Percentiles rank a stretch among this genome's conserved stretches.
Evolutionary conservation across 2,113 vertebrate genomes (phyloP).

Genomic region (Xiphophorus maculatus): DNA sequence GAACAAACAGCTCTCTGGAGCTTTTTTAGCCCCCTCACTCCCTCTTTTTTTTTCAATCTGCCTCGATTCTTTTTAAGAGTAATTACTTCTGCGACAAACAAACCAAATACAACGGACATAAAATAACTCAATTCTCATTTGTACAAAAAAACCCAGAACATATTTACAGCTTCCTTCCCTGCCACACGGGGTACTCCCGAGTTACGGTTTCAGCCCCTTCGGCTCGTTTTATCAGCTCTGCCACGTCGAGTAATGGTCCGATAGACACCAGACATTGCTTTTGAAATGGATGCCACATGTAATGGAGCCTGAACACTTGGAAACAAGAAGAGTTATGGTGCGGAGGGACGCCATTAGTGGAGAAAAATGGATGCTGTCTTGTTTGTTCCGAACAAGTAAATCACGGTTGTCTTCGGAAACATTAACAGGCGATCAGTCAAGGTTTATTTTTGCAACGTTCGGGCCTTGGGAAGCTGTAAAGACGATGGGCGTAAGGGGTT

Average conservation of each 20-base stretch:
- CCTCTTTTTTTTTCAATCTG: neutral
- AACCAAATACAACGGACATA: slow-evolving; percentile 32
- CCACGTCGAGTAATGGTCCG: slow-evolving; percentile 40
- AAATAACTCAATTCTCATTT: slow-evolving; percentile 29
- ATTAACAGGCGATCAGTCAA: slow-evolving; percentile 77
- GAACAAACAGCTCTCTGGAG: slow-evolving; percentile 26
- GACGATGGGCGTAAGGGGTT: slow-evolving; percentile 35
- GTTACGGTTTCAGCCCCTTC: slow-evolving; percentile 16
- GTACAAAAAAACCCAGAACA: slow-evolving; percentile 20
- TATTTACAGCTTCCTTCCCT: slow-evolving; percentile 23
- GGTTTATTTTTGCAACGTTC: slow-evolving; percentile 59
- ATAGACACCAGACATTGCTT: slow-evolving; percentile 30
- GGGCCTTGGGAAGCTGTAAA: slow-evolving; percentile 51
- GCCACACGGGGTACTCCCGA: slow-evolving; percentile 35
- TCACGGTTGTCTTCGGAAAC: slow-evolving; percentile 67
- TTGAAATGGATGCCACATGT: slow-evolving; percentile 61
- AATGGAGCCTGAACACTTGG: slow-evolving; percentile 58
- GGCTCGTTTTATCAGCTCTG: slow-evolving; percentile 42
- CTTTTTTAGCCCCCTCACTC: neutral
- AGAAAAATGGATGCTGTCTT: slow-evolving; percentile 77
- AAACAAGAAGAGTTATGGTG: slow-evolving; percentile 71
- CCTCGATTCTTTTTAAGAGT: slow-evolving; percentile 24
- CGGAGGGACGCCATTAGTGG: slow-evolving; percentile 67
- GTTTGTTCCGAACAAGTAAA: slow-evolving; percentile 72
- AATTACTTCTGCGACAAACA: slow-evolving; percentile 45